Evolutionary conservation across 2,797 vertebrate genomes (phyloP), one percentile per base, ranked within the genome.

Genomic region (Anas bahamensis): DNA sequence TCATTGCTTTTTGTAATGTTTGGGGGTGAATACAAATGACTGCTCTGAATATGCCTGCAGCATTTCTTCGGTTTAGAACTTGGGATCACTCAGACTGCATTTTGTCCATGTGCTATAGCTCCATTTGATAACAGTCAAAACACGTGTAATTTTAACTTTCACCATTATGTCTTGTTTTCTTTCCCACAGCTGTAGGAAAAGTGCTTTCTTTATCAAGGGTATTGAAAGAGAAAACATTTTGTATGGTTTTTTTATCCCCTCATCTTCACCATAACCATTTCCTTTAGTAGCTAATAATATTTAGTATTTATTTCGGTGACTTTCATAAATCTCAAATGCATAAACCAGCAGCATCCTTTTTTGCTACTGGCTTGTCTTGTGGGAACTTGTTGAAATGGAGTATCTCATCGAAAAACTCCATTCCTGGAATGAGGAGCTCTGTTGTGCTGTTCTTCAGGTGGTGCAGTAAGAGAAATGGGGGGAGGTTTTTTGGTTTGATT

Each of bases 211-310:
- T 91, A 42, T 84, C 73, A 84, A 83, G 63, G 60, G 48, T 75
- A 24, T 80, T 89, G 76, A 78, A 91, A 78, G 59, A 70, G 53
- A 82, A 91, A 39, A n/a, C 76, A 7, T 83, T 86, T 89, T 89
- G 13, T 88, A 28, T n/a, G 52, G 8, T 2, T 83, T 94, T 91
- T 81, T 75, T 69, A 39, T 83, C 86, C 88, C 48, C 44, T 89
- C 92, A 60, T 93, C 77, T 89, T 93, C 82, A 82, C 41, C 6
- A 3, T 87, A 86, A 48, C 46, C 15, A 68, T 92, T 95, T 95
- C 86, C 70, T 95, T 94, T 83, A 78, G 88, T 72, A 90, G 90
- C 92, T 96, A 96, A 95, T 94, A 95, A 95, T 93, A 89, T 89
- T 91, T 85, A 81, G 60, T 69, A 79, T 89, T 83, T 95, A 83